These are phyloP conservation scores for Bergia puertoricense DNA, from an alignment of 92 coral and sea anemone genomes.

Conservation along the genomic window DNA sequence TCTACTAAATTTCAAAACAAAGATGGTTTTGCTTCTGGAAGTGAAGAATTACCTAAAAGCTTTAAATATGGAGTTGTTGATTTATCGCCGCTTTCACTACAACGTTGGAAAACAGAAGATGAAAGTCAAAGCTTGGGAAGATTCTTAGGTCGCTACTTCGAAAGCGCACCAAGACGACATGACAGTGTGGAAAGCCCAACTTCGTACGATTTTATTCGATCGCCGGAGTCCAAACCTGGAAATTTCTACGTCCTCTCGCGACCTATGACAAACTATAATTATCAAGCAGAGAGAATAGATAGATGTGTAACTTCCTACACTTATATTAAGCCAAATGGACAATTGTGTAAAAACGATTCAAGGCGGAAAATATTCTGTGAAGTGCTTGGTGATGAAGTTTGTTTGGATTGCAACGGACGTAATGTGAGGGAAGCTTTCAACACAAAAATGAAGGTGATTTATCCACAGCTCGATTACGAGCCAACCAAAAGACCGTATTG, in stretches of 20 bases:
- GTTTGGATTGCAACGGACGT: slow-evolving; percentile 74
- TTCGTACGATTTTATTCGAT: slow-evolving; percentile 43
- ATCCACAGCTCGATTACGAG: slow-evolving; percentile 70
- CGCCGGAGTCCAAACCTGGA: slow-evolving; percentile 77
- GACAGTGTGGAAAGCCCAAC: slow-evolving; percentile 7
- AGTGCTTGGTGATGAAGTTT: slow-evolving; percentile 61
- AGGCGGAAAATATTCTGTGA: slow-evolving; percentile 71
- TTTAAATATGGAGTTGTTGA: neutral
- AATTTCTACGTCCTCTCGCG: slow-evolving; percentile 51
- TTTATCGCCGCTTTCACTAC: slow-evolving; percentile 11
- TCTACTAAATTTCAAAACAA: neutral
- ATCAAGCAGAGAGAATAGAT: slow-evolving; percentile 11
- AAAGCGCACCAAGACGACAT: slow-evolving; percentile 8
- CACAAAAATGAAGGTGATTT: slow-evolving; percentile 52
- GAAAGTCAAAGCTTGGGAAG: neutral
- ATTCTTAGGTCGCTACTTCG: neutral
- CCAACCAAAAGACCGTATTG: slow-evolving; percentile 72
- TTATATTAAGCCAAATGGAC: slow-evolving; percentile 39
- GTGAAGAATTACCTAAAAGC: neutral
- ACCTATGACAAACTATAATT: slow-evolving; percentile 38
- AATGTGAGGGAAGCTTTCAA: slow-evolving; percentile 56
- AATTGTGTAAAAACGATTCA: slow-evolving; percentile 46
- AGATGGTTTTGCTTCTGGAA: neutral
- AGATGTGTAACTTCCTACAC: slow-evolving; percentile 34
- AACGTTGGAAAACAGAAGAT: slow-evolving; percentile 39